Base-by-base conservation (phyloP, 2,888 invertebrate species). In the Sphinx pinastri region DNA sequence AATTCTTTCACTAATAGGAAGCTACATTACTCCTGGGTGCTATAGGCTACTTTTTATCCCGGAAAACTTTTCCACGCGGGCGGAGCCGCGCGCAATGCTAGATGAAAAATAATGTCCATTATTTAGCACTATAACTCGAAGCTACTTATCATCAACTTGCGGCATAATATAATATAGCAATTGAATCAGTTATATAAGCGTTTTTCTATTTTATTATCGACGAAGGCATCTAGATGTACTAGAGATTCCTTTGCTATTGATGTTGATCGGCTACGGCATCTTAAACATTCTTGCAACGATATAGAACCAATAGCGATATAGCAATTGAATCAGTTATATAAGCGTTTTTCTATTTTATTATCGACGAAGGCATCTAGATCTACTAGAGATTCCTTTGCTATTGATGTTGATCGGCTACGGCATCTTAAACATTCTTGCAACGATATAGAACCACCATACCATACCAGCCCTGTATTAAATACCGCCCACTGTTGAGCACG, bases 171-270 rank as follows among this genome's bases (percentile, higher is more conserved):
- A n/a, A n/a, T n/a, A n/a, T n/a, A n/a, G n/a, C n/a, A n/a, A n/a
- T n/a, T n/a, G n/a, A n/a, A n/a, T 19, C 19, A 57, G 38, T 57
- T 10, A 19, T 19, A 57, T 19, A 11, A 57, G 57, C 25, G 57
- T 58, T 58, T 58, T 58, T 58, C 58, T 31, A 31, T 8, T 58
- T 13, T 31, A 4, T 25, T 25, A 58, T 10, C 19, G 58, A 58
- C 10, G 3, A 49, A n/a, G n/a, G n/a, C n/a, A n/a, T n/a, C n/a
- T n/a, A 13, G 31, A 58, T 57, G 57, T 13, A 38, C 8, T 25
- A 25, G 10, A 57, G 31, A 58, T 58, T 12, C 58, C 58, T 58
- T 58, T 13, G 13, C 31, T 58, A 58, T 58, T 58, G 58, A 31
- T 58, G 13, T 38, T 38, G 13, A 14, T 59, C 58, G 14, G 14